Evolutionary conservation across 2,113 vertebrate species (phyloP).

Genomic region (Dasypus novemcinctus): DNA sequence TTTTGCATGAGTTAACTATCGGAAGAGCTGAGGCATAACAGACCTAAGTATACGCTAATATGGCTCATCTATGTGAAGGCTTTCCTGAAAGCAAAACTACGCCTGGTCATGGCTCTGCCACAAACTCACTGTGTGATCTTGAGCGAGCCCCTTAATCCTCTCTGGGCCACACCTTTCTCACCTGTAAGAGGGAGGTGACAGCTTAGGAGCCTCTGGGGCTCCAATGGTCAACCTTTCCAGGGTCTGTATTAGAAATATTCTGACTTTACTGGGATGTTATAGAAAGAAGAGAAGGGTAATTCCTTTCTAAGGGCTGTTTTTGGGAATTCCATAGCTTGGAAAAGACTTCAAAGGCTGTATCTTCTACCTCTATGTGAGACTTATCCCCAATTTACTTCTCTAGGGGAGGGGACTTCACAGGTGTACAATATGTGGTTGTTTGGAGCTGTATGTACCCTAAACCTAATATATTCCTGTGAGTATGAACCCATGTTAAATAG

Average conservation of each 20-base stretch:
- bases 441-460: no score
- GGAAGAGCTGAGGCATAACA: not conserved
- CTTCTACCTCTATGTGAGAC: not conserved
- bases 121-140: not conserved
- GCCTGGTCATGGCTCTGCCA: not conserved
- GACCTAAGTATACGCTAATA: not conserved
- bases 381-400: not conserved
- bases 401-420: not conserved
- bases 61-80: not conserved
- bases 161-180: not conserved
- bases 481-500: no score
- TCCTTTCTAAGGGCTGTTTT: conserved; percentile 12
- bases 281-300: not conserved
- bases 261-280: not conserved
- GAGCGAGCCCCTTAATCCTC: not conserved
- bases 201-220: not conserved
- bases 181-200: not conserved
- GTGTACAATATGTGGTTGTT: no score
- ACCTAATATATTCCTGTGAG: no score
- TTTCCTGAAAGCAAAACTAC: not conserved
- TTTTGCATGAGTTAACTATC: not conserved
- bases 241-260: not conserved
- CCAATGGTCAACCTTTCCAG: not conserved
- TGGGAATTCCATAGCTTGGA: conserved; percentile 18
- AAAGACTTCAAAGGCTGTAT: not conserved